Percentiles rank a stretch among this genome's conserved stretches.
Evolutionary conservation across 2,888 invertebrate genomes (phyloP).

Genomic region (Diaperis boleti): DNA sequence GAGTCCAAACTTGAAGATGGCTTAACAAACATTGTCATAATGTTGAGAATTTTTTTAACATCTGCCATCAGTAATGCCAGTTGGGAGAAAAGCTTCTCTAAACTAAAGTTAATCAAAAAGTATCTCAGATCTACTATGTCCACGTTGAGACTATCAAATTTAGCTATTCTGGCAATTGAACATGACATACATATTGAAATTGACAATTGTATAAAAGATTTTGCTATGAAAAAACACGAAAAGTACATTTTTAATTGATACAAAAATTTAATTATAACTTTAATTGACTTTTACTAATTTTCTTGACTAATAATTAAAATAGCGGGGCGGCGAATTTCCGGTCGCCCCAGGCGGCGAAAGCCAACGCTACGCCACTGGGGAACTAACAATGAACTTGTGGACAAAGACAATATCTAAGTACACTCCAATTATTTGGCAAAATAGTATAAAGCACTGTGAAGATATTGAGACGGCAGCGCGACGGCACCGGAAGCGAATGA

Average conservation of each 20-base stretch:
- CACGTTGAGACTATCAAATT: neutral
- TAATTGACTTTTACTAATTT: neutral
- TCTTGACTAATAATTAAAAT: neutral
- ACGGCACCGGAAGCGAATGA: too few species aligned
- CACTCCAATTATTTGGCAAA: too few species aligned
- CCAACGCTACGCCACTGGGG: constrained; percentile 2
- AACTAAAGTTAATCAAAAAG: neutral
- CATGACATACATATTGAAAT: neutral
- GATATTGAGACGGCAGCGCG: too few species aligned
- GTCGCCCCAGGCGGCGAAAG: neutral
- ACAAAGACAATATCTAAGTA: too few species aligned
- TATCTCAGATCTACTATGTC: neutral
- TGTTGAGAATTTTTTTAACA: neutral
- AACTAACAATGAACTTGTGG: too few species aligned
- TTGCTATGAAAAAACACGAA: neutral
- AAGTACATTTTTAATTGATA: neutral
- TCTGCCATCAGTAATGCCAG: neutral
- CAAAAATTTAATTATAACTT: neutral
- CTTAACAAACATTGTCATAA: neutral
- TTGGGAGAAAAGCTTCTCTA: neutral
- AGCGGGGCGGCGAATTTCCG: neutral
- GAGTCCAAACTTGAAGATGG: neutral
- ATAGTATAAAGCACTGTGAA: too few species aligned
- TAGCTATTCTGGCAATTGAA: neutral
- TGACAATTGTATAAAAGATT: neutral